Base-by-base conservation (phyloP, 2,888 invertebrate genomes). In the Acronicta alni region DNA sequence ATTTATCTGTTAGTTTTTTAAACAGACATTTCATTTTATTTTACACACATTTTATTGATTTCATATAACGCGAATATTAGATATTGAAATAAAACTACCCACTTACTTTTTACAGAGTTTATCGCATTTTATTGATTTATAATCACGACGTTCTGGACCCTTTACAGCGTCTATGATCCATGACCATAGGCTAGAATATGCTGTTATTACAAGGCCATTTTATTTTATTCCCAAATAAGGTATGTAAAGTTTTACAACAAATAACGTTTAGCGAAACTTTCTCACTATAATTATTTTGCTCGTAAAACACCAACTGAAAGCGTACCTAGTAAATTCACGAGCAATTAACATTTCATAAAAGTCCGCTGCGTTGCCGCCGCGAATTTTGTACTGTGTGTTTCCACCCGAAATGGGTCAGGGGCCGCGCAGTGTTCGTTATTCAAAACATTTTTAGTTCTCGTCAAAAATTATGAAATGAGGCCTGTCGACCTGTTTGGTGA, bases 381-480 rank as follows among this genome's bases (percentile, higher is more conserved):
- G 16, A 63, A 68, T 52, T 67, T 69, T 32, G 42, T 10, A 17
- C 53, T 55, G 69, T 80, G 59, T 79, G 67, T 79, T 79, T 75
- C 35, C 67, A 64, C 37, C 32, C 38, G 38, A 77, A 82, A 75
- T 68, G 67, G 83, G 82, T 82, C 81, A 83, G 65, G 46, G 82
- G 79, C 75, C 76, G 65, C 68, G 52, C 57, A 67, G 64, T 63
- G 65, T 63, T 58, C 71, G 74, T 75, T 79, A 72, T 77, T 76
- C 76, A 77, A 72, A 77, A 81, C 72, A 76, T 83, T 83, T 82
- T 80, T 76, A 79, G 77, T 83, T 80, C 63, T 62, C 79, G 77
- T 78, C 77, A 80, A 83, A 80, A 83, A 83, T 83, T 80, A 80
- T 70, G 56, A 75, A 72, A 72, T 73, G 77, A 80, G 71, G 66